phyloP scores from a whole-genome alignment of 2,113 vertebrate genomes.

The Callospermophilus lateralis region DNA sequence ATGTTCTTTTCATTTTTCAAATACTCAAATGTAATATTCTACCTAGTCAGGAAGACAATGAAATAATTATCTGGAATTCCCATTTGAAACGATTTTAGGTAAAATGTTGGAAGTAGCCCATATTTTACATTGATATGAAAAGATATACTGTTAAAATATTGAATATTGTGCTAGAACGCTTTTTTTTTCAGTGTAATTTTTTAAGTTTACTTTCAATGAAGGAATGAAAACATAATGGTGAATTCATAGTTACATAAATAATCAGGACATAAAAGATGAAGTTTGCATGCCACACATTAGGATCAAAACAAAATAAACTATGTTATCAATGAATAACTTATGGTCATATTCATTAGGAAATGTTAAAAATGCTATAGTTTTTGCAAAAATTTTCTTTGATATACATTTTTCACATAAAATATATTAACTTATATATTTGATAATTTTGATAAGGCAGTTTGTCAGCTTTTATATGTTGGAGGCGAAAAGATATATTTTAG shows the following conservation, averaged over 20 bases:
- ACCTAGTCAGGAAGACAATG: constrained; percentile 55
- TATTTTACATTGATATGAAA: constrained; percentile 62
- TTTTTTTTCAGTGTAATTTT: constrained; percentile 39
- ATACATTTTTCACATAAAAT: constrained; percentile 63
- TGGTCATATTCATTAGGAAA: constrained; percentile 82
- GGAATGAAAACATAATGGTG: constrained; percentile 72
- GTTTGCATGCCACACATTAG: constrained; percentile 70
- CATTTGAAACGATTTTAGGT: neutral
- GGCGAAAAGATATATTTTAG: neutral
- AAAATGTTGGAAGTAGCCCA: neutral
- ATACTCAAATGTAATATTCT: neutral
- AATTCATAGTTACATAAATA: constrained; percentile 76
- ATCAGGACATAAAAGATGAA: constrained; percentile 78
- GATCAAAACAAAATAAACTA: constrained; percentile 74
- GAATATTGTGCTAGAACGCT: neutral
- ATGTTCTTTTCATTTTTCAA: neutral
- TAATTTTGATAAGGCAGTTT: constrained; percentile 47
- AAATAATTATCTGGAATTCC: constrained; percentile 19
- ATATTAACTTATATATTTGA: constrained; percentile 49
- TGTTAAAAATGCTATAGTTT: constrained; percentile 56
- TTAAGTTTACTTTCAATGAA: constrained; percentile 45
- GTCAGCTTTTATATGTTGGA: neutral
- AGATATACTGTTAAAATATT: constrained; percentile 33
- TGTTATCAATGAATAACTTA: constrained; percentile 81
- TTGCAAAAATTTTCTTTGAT: constrained; percentile 77